These are phyloP conservation scores for Porites rus DNA, from an alignment of 92 coral and sea anemone genomes.

Conservation along the genomic window DNA sequence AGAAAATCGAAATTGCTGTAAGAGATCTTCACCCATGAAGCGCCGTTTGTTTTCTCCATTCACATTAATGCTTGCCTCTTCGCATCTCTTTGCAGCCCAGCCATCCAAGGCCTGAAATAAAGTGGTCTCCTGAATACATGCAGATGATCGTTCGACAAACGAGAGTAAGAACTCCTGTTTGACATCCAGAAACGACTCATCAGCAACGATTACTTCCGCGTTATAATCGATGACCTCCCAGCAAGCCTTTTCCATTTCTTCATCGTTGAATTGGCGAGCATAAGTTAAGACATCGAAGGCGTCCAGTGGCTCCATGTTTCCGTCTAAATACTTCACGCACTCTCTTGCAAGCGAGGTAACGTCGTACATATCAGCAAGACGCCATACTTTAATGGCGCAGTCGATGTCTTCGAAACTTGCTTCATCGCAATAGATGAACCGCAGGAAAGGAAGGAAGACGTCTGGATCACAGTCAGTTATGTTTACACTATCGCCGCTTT, in stretches of 20 bases:
- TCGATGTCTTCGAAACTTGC: neutral
- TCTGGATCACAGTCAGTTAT: neutral
- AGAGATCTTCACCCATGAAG: constrained; percentile 1
- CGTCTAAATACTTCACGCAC: neutral
- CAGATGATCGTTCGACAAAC: neutral
- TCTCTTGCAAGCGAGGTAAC: neutral
- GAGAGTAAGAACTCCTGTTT: neutral
- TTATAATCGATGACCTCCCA: constrained; percentile 1
- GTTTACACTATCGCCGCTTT: neutral
- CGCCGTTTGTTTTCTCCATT: neutral
- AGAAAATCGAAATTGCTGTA: constrained; percentile 1
- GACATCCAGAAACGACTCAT: constrained; percentile 4
- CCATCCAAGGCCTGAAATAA: neutral
- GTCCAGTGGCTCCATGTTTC: neutral
- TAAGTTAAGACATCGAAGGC: neutral
- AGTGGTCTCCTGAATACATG: neutral
- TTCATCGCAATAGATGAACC: neutral
- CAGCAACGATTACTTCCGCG: neutral
- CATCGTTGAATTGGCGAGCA: neutral
- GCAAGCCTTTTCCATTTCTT: neutral
- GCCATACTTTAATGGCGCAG: neutral
- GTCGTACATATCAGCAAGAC: constrained; percentile 1
- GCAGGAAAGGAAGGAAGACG: neutral
- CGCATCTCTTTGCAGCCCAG: constrained; percentile 9
- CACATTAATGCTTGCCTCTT: neutral